These are phyloP conservation scores for Acinonyx jubatus DNA, from an alignment of 2,113 vertebrate genomes.

Conservation along the genomic window DNA sequence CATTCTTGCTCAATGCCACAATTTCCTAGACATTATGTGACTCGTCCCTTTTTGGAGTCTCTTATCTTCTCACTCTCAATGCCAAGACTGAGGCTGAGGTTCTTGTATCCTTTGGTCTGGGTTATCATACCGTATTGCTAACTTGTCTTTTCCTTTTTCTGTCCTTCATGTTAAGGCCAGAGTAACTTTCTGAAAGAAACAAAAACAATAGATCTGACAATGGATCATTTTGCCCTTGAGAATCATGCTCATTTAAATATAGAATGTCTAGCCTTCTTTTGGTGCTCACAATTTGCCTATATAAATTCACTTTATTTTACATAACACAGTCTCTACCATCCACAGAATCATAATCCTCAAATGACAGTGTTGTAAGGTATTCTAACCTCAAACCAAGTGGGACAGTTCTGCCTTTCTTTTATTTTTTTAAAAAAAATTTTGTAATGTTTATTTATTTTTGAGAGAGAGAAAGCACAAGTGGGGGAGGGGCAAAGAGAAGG, in stretches of 20 bases:
- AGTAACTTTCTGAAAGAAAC: neutral
- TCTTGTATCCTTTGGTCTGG: neutral
- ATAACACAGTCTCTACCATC: neutral
- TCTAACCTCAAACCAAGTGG: neutral
- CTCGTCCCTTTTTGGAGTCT: neutral
- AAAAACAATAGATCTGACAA: neutral
- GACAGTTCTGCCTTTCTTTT: neutral
- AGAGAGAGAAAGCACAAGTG: too few relatives aligned
- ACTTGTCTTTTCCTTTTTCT: neutral
- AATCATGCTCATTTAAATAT: neutral
- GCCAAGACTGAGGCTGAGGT: neutral
- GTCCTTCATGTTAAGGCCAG: neutral
- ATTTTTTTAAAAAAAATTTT: too few relatives aligned
- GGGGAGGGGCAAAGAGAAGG: too few relatives aligned
- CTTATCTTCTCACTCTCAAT: neutral
- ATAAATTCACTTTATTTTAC: conserved; percentile 2
- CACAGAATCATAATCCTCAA: neutral
- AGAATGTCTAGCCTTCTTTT: neutral
- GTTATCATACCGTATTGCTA: neutral
- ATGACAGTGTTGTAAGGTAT: neutral
- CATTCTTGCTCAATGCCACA: neutral
- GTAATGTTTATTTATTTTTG: too few relatives aligned
- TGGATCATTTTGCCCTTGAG: neutral
- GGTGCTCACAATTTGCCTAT: neutral
- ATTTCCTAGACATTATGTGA: neutral